Base-by-base conservation (phyloP, 1,140 invertebrate genomes). In the Drosophila ohnishii region DNA sequence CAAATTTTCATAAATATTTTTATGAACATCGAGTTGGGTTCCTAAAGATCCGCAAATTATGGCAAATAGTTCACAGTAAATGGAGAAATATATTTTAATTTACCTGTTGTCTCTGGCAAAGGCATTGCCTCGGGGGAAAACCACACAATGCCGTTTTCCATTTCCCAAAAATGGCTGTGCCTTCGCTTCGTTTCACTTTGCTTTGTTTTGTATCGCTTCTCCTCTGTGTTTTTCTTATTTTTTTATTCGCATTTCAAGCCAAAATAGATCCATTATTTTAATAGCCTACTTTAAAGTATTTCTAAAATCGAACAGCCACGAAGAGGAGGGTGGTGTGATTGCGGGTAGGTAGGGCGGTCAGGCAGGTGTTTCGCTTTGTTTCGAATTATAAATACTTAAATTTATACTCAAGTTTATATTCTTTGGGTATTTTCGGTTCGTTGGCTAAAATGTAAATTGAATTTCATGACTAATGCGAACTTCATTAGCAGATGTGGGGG, bases 251-350 rank as follows among this genome's bases (percentile, higher is more conserved):
- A 62, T 72, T 72, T 79, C 14, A 42, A 69, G 70, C 83, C 63
- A 83, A 87, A 87, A 83, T 83, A 87, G 79, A 87, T 87, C 76
- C 83, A 87, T 87, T 87, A 87, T 88, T 87, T 87, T 87, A 87
- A 87, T 87, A 80, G 83, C 80, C 76, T 82, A 74, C 84, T 79
- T 63, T 88, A 88, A 88, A 87, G 83, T 87, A 87, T 87, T 88
- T 88, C 72, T 70, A 70, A 79, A 80, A 83, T 88, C 83, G 64
- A 86, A 83, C 65, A 69, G 32, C 25, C 5, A 51, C 16, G 22
- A 35, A 28, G 32, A 45, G n/a, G 19, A 6, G 50, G 28, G 44
- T 13, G 44, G 45, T 25, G 13, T n/a, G 48, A 51, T 51, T 62
- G 47, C 14, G 47, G 37, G 48, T 11, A 34, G 37, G 50, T 28